Base-by-base conservation (phyloP, 2,888 invertebrate genomes). In the Microplitis manilae region DNA sequence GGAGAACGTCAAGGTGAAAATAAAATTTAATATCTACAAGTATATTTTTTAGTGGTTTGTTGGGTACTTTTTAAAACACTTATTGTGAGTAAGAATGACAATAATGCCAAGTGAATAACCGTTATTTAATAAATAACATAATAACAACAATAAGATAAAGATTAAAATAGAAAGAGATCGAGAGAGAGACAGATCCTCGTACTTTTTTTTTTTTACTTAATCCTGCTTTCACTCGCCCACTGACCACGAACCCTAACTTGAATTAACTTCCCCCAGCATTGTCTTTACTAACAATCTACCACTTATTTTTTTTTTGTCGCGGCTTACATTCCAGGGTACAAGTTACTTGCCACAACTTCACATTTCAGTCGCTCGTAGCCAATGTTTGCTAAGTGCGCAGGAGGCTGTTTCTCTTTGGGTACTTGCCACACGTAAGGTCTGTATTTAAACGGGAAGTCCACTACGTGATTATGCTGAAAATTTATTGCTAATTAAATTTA, bases 371-470 rank as follows among this genome's bases (percentile, higher is more conserved):
- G 86, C 85, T 85, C 84, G 85, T 87, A 87, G 88, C 86, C 94
- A 94, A 93, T 94, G 94, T 93, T 95, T 96, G 92, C 94, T 96
- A 92, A 96, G 95, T 92, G 95, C 96, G 93, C 95, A 95, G 94
- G 96, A 96, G 94, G 96, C 96, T 93, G 95, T 96, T 93, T 95
- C 96, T 92, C 94, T 96, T 91, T 96, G 96, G 96, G 95, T 96
- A 92, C 95, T 96, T 93, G 96, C 96, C 93, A 95, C 95, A 92
- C 94, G 96, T 93, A 96, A 96, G 96, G 96, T 96, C 94, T 92
- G 93, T 91, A 89, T 88, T 84, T 81, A 85, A 81, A 30, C 60
- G 59, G 65, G 60, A 59, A 20, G 6, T 17, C n/a, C 30, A 68
- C 17, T 2, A 50, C 50, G 50, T 50, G 50, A 50, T 20, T 50